Evolutionary conservation across 1,140 invertebrate genomes (phyloP).

Genomic region (Trichomalopsis sarcophagae): DNA sequence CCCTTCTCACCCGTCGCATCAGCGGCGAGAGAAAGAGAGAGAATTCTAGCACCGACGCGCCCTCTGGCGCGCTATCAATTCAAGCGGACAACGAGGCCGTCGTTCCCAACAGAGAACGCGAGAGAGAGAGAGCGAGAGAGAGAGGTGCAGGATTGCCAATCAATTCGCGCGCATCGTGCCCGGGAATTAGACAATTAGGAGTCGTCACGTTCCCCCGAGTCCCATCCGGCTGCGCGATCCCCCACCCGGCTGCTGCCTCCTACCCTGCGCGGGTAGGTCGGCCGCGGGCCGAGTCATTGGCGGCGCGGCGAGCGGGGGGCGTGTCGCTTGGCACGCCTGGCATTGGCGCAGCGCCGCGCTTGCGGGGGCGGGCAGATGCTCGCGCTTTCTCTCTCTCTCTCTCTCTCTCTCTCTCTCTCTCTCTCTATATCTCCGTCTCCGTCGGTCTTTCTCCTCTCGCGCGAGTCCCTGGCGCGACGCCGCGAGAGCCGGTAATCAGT

Average conservation of each 20-base stretch:
- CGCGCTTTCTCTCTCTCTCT: background rate
- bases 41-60: background rate
- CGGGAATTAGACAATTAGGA: constrained; percentile 76
- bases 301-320: constrained; percentile 2
- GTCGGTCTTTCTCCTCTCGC: background rate
- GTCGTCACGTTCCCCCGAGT: constrained; percentile 70
- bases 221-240: background rate
- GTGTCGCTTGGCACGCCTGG: background rate
- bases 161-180: constrained; percentile 69
- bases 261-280: constrained; percentile 29
- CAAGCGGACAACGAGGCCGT: constrained; percentile 55
- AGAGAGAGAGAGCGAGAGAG: background rate
- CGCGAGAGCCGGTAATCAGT: constrained; percentile 70
- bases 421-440: background rate
- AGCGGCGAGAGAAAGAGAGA: too few species aligned
- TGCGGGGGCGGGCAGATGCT: constrained; percentile 45
- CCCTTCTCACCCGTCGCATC: constrained; percentile 37
- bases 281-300: constrained; percentile 49
- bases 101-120: constrained; percentile 50
- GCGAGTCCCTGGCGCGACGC: constrained; percentile 58
- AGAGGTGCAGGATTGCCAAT: constrained; percentile 68
- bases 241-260: constrained; percentile 26
- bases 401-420: background rate
- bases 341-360: constrained; percentile 29
- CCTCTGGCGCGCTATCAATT: constrained; percentile 54